Percentiles rank a stretch among this genome's conserved stretches.
Evolutionary conservation across 1,140 invertebrate genomes (phyloP).

Genomic region (Trissolcus basalis): DNA sequence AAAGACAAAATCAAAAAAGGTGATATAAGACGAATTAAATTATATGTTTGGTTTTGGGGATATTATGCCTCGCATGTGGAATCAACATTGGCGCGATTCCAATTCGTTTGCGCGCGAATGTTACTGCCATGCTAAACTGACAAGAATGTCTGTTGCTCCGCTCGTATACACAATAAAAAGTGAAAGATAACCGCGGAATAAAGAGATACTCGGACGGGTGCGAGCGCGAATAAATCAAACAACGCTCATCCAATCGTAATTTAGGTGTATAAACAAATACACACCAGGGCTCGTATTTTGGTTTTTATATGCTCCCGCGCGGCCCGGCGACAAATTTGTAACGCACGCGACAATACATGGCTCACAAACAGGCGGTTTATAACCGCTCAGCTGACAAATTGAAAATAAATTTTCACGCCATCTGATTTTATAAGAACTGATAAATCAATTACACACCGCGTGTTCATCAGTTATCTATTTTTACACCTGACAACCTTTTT

Average conservation of each 20-base stretch:
- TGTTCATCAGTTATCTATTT: too few species aligned
- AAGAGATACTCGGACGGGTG: constrained; percentile 31
- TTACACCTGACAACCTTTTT: too few species aligned
- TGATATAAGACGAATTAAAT: too few species aligned
- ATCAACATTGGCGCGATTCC: constrained; percentile 38
- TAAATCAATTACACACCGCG: too few species aligned
- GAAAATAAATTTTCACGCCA: too few species aligned
- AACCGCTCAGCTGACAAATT: background rate
- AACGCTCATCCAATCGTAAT: constrained; percentile 31
- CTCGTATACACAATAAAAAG: constrained; percentile 53
- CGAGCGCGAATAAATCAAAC: constrained; percentile 41
- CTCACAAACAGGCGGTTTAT: background rate
- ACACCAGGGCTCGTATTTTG: constrained; percentile 27
- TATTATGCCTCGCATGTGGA: too few species aligned
- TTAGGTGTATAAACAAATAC: constrained; percentile 39
- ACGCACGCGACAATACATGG: constrained; percentile 4
- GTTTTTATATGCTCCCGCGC: constrained; percentile 22
- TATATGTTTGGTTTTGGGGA: too few species aligned
- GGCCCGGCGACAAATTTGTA: constrained; percentile 32
- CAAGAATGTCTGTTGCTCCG: constrained; percentile 56
- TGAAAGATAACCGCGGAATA: constrained; percentile 41
- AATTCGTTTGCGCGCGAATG: constrained; percentile 45
- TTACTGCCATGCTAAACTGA: constrained; percentile 53
- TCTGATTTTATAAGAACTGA: too few species aligned
- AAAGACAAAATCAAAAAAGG: too few species aligned